Conservation (phyloP, 2,888 invertebrate species). For the Globia sparganii region DNA sequence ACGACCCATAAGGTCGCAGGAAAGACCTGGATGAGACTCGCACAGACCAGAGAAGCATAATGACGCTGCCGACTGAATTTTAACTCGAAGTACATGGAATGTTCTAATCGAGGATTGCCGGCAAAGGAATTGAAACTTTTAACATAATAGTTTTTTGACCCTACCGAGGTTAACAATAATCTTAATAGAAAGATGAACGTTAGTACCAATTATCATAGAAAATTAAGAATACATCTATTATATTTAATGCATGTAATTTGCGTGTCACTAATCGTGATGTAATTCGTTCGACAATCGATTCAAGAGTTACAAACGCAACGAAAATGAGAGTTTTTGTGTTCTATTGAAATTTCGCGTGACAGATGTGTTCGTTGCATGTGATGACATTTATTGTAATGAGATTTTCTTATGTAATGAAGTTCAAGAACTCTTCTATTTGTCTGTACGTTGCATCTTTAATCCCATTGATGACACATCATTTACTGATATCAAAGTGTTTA, state of each 20-base stretch:
- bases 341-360: conserved; percentile 39
- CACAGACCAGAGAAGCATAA: neutral
- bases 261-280: conserved; percentile 44
- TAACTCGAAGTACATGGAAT: too few species aligned
- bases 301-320: conserved; percentile 46
- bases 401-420: neutral
- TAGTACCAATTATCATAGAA: neutral
- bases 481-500: too few species aligned
- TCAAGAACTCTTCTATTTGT: neutral
- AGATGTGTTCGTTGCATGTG: conserved; percentile 2
- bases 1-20: too few species aligned
- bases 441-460: neutral
- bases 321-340: conserved; percentile 61
- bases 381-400: neutral
- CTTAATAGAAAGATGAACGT: neutral
- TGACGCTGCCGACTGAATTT: too few species aligned
- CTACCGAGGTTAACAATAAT: neutral
- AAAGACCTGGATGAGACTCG: too few species aligned
- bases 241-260: conserved; percentile 25
- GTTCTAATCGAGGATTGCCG: too few species aligned
- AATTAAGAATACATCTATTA: neutral
- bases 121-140: neutral
- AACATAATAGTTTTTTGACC: neutral
- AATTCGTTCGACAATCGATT: conserved; percentile 28
- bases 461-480: neutral